A percentile compares a stretch with the other conserved stretches of the same genome.
These are phyloP conservation scores for Rutpela maculata DNA, from an alignment of 2,888 invertebrate genomes.

Conservation along the genomic window DNA sequence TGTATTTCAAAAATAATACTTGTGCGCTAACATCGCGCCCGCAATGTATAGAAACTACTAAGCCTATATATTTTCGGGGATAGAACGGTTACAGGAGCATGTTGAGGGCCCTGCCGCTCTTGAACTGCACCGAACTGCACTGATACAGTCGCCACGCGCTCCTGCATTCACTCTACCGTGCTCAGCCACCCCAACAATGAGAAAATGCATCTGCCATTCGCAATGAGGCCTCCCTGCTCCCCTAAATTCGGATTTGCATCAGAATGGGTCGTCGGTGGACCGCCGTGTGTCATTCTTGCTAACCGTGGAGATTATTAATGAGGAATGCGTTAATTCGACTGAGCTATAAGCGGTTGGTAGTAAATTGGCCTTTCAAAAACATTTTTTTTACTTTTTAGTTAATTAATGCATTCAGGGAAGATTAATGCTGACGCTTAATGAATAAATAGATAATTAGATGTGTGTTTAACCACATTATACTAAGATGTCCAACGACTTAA, in stretches of 20 bases:
- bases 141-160: slow-evolving; percentile 52
- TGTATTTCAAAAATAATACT: not conserved
- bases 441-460: too few species aligned
- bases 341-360: not conserved
- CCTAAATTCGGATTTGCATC: slow-evolving; percentile 67
- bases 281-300: slow-evolving; percentile 40
- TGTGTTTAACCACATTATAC: too few species aligned
- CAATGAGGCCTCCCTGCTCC: slow-evolving; percentile 57
- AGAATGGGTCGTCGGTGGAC: slow-evolving; percentile 60
- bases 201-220: slow-evolving; percentile 65
- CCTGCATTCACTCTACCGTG: slow-evolving; percentile 44
- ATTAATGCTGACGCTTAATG: too few species aligned
- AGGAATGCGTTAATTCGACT: slow-evolving; percentile 14
- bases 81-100: not conserved
- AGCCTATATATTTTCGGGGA: not conserved
- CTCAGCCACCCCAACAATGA: slow-evolving; percentile 62
- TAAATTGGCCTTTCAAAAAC: slow-evolving; percentile 30
- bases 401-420: too few species aligned
- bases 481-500: too few species aligned
- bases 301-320: slow-evolving; percentile 38
- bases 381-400: too few species aligned
- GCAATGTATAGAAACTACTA: not conserved
- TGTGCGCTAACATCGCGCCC: not conserved
- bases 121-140: slow-evolving; percentile 54
- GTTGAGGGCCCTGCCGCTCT: slow-evolving; percentile 36